Percentiles rank a stretch among this genome's conserved stretches.
Conservation (phyloP, 2,888 invertebrate species). For the Arrhopalites spinosus region DNA sequence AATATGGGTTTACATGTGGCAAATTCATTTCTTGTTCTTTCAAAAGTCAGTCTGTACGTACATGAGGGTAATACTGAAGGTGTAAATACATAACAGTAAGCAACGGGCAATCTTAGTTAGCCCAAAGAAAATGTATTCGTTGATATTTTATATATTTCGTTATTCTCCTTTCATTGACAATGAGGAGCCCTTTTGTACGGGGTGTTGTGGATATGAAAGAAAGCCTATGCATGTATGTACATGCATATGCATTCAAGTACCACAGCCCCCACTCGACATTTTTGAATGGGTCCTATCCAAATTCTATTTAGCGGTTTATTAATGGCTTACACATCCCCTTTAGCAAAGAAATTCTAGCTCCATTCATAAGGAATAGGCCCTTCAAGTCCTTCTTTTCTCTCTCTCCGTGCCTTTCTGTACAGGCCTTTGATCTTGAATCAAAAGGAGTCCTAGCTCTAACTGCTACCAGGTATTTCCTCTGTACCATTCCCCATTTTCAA, state of each 20-base stretch:
- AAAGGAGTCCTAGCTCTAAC: not conserved
- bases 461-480: not conserved
- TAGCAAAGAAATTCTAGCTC: conserved; percentile 1
- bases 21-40: not conserved
- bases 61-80: no score
- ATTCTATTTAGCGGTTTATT: conserved; percentile 56
- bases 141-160: not conserved
- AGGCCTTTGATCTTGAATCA: not conserved
- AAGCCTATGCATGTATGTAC: not conserved
- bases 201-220: conserved; percentile 5
- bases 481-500: no score
- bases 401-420: not conserved
- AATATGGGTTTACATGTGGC: not conserved
- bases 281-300: conserved; percentile 41
- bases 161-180: conserved; percentile 2
- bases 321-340: conserved; percentile 52
- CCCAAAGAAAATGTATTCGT: no score
- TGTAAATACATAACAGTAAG: no score
- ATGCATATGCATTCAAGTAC: not conserved
- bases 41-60: no score
- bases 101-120: no score
- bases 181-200: conserved; percentile 9
- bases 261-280: conserved; percentile 19
- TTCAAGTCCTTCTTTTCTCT: conserved; percentile 1
- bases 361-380: conserved; percentile 17